A percentile compares a stretch with the other conserved stretches of the same genome.
Conservation (phyloP, 2,888 invertebrate genomes). For the Leptopilina myrica region DNA sequence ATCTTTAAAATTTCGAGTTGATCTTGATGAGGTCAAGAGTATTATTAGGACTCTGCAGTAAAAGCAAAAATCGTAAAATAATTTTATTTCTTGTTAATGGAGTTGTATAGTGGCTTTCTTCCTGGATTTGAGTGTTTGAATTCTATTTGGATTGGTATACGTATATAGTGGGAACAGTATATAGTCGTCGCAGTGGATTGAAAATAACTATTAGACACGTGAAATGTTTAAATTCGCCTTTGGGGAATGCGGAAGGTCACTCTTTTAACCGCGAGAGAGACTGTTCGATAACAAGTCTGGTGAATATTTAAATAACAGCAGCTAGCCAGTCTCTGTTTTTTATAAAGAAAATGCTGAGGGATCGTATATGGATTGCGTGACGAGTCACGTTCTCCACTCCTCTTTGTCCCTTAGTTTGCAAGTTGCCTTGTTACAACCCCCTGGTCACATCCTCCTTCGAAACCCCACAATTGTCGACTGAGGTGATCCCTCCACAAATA, state of each 20-base stretch:
- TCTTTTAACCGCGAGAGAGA: slow-evolving; percentile 38
- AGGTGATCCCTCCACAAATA: slow-evolving; percentile 10
- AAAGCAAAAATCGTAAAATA: slow-evolving; percentile 38
- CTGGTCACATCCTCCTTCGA: slow-evolving; percentile 8
- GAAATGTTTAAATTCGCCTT: slow-evolving; percentile 48
- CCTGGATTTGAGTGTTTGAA: too few relatives aligned
- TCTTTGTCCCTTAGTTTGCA: slow-evolving; percentile 19
- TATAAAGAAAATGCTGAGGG: background rate
- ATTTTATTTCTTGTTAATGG: slow-evolving; percentile 9
- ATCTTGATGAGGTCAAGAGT: slow-evolving; percentile 17
- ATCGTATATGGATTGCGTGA: slow-evolving; percentile 29
- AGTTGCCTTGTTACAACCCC: slow-evolving; percentile 38
- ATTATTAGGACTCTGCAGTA: too few relatives aligned
- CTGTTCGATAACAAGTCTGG: slow-evolving; percentile 56
- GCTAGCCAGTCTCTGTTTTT: slow-evolving; percentile 41
- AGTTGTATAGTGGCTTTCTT: background rate
- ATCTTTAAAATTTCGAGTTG: background rate
- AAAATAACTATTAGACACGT: background rate
- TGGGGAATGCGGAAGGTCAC: slow-evolving; percentile 58
- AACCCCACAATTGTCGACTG: slow-evolving; percentile 32
- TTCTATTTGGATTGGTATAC: background rate
- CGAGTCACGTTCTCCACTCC: slow-evolving; percentile 26
- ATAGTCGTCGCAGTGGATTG: too few relatives aligned
- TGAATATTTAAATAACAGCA: slow-evolving; percentile 59
- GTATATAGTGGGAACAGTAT: background rate